Base-by-base conservation (phyloP, 2,797 vertebrate species). In the Cottoperca gobio region DNA sequence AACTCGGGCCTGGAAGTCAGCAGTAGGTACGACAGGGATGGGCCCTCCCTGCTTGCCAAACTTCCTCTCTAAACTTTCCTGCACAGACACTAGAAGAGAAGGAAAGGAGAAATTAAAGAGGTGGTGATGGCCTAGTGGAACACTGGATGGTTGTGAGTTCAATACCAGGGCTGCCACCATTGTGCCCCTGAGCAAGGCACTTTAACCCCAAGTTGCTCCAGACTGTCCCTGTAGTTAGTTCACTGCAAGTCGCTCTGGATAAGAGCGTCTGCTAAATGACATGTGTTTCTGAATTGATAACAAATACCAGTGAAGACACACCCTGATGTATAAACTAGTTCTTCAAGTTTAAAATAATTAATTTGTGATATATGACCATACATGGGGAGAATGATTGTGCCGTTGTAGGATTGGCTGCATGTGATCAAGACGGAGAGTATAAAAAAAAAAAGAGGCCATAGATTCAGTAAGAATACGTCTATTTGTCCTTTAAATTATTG, bases 31-130 rank as follows among this genome's bases (percentile, higher is more conserved):
- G n/a, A 99, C 87, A 48, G 98, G 97, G 89, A 99, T 99, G 79
- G 97, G 96, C 57, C 98, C 98, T 60, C 97, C 97, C 35, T 99
- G 97, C 86, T 99, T 99, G 35, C 98, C 98, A 91, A 99, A 99
- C 89, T 99, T 99, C 89, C 97, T 96, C 92, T 99, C 98, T 86
- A 99, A 93, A 85, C 98, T 99, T 89, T 99, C 98, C 90, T 99
- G 98, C 70, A 99, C 98, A 70, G 98, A 99, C 97, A 99, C 98
- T 99, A 39, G 31, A 76, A 43, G 23, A 84, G 2, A 12, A 13
- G 3, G 40, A 6, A n/a, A 37, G 8, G 0, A 63, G 4, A 40
- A 10, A 52, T n/a, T n/a, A n/a, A n/a, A n/a, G n/a, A n/a, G n/a
- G n/a, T n/a, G n/a, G n/a, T n/a, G n/a, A n/a, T n/a, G n/a, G n/a